Conservation (phyloP, 2,888 invertebrate species). For the Machimus atricapillus region DNA sequence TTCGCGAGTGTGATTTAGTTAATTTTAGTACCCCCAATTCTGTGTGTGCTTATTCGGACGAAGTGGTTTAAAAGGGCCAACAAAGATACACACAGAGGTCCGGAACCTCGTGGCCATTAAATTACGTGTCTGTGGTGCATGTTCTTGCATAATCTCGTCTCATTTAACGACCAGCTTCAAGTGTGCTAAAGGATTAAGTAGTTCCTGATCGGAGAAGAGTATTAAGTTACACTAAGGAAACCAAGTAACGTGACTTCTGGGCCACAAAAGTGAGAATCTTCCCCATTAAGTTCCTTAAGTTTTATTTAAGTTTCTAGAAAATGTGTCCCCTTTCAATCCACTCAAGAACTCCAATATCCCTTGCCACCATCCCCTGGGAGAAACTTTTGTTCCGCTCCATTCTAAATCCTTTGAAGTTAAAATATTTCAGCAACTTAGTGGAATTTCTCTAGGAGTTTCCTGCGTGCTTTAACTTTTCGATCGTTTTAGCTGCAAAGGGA, state of each 20-base stretch:
- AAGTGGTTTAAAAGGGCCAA: neutral
- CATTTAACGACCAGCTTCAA: neutral
- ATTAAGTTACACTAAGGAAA: neutral
- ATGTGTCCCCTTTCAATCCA: neutral
- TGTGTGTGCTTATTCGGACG: neutral
- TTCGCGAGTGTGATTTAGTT: neutral
- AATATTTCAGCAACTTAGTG: neutral
- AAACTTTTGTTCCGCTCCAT: neutral
- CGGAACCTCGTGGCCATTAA: neutral
- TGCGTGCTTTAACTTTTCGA: neutral
- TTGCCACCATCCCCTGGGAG: neutral
- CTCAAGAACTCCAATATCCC: neutral
- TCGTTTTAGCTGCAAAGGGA: neutral
- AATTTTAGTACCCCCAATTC: neutral
- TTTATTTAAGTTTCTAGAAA: neutral
- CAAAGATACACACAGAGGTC: neutral
- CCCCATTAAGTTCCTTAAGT: neutral
- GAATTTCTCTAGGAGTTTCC: neutral
- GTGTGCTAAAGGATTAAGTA: constrained; percentile 17
- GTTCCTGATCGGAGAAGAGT: neutral
- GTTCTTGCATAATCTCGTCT: neutral
- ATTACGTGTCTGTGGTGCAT: constrained; percentile 1
- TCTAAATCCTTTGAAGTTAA: neutral
- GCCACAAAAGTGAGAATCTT: neutral
- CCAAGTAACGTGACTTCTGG: neutral